Evolutionary conservation across 2,888 invertebrate species (phyloP).

Genomic region (Lasioglossum vierecki): DNA sequence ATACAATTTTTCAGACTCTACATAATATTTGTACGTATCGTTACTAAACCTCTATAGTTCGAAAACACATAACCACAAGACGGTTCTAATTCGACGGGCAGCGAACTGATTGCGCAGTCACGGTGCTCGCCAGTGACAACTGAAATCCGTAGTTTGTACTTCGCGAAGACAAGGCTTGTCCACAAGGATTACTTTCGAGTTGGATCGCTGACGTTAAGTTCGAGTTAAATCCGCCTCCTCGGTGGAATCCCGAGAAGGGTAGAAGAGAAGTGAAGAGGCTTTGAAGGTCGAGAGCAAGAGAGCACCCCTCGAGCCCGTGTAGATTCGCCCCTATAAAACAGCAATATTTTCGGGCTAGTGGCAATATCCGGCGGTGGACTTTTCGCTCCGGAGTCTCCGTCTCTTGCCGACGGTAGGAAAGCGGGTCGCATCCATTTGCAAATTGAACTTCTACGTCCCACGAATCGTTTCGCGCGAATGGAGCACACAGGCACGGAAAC

Average conservation of each 20-base stretch:
- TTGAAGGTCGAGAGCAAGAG: background rate
- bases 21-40: too few relatives aligned
- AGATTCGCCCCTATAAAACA: slow-evolving; percentile 2
- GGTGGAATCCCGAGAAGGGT: background rate
- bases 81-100: background rate
- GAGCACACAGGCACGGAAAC: background rate
- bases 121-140: background rate
- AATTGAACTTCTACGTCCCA: slow-evolving; percentile 55
- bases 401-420: slow-evolving; percentile 13
- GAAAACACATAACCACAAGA: background rate
- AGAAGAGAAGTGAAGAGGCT: background rate
- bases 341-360: slow-evolving; percentile 25
- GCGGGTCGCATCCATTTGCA: slow-evolving; percentile 61
- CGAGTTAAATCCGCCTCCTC: background rate
- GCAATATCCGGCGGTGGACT: slow-evolving; percentile 9
- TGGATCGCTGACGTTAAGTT: background rate
- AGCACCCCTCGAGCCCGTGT: background rate
- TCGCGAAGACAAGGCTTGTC: background rate
- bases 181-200: background rate
- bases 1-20: too few relatives aligned
- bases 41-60: background rate
- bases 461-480: slow-evolving; percentile 37
- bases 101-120: background rate
- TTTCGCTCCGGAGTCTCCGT: background rate
- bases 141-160: background rate